These are phyloP conservation scores for Danaus melanippus DNA, from an alignment of 1,140 invertebrate species.

Conservation along the genomic window DNA sequence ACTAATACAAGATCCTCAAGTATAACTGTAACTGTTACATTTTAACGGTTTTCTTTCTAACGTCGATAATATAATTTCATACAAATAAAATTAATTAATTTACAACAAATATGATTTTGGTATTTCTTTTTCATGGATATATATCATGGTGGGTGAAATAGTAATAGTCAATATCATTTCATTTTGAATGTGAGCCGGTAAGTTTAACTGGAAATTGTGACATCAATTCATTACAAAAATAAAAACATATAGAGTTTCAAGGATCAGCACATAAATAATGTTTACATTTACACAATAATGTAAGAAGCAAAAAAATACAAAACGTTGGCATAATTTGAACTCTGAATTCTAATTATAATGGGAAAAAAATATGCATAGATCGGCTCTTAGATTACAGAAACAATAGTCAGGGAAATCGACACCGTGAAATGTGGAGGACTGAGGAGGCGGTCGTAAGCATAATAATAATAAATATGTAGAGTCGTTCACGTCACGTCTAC, in stretches of 20 bases:
- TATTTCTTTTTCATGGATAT: too few species aligned
- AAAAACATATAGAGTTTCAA: conserved; percentile 5
- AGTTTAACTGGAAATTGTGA: too few species aligned
- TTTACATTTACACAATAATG: conserved; percentile 9
- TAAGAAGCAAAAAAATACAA: conserved; percentile 2
- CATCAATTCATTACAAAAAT: not conserved
- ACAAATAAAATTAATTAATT: too few species aligned
- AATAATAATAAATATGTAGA: conserved; percentile 34
- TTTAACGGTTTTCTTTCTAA: too few species aligned
- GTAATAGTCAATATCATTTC: too few species aligned
- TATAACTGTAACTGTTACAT: too few species aligned
- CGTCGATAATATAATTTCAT: too few species aligned
- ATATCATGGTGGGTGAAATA: too few species aligned
- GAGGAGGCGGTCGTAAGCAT: conserved; percentile 39
- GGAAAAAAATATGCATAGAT: conserved; percentile 34
- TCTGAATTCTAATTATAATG: conserved; percentile 23
- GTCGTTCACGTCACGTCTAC: conserved; percentile 43
- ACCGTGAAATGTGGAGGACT: conserved; percentile 42
- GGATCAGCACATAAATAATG: conserved; percentile 5
- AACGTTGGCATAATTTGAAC: conserved; percentile 2
- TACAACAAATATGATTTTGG: too few species aligned
- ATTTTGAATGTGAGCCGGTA: too few species aligned
- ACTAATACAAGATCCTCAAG: too few species aligned
- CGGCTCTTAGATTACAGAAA: conserved; percentile 45
- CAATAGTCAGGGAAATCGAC: conserved; percentile 60